Percentiles rank a stretch among this genome's conserved stretches.
phyloP scores from a whole-genome alignment of 1,140 invertebrate species.

The Neodiprion pinetum region DNA sequence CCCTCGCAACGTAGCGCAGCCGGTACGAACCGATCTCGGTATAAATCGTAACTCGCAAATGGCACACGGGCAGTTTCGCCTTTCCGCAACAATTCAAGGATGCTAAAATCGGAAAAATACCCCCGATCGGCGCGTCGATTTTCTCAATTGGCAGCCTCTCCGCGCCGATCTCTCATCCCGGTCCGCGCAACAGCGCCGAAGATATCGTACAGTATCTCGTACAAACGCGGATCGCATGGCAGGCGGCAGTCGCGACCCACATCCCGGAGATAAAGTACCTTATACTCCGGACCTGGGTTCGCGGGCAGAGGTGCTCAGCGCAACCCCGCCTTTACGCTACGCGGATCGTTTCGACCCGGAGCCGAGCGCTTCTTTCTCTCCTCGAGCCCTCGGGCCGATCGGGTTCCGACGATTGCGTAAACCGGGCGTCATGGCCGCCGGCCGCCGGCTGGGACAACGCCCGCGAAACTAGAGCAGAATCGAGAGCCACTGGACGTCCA shows the following conservation, averaged over 20 bases:
- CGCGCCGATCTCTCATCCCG: constrained; percentile 19
- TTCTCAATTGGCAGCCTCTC: neutral
- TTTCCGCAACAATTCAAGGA: too few species aligned
- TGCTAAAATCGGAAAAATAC: too few species aligned
- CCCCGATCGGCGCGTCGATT: neutral
- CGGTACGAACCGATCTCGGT: too few species aligned
- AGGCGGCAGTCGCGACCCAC: constrained; percentile 55
- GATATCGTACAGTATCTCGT: constrained; percentile 11
- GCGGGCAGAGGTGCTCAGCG: constrained; percentile 50
- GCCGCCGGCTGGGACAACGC: neutral
- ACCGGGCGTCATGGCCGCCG: neutral
- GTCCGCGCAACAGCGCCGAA: constrained; percentile 44
- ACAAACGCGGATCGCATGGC: constrained; percentile 43
- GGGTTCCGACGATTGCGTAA: constrained; percentile 21
- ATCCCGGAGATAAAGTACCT: constrained; percentile 51
- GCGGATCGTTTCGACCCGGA: constrained; percentile 26
- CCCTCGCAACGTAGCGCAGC: too few species aligned
- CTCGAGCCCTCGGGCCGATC: constrained; percentile 29
- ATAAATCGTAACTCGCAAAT: too few species aligned
- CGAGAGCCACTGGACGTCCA: constrained; percentile 27
- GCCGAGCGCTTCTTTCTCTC: constrained; percentile 26
- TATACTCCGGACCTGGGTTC: constrained; percentile 41
- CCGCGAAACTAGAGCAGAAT: constrained; percentile 14
- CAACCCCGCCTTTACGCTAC: constrained; percentile 42
- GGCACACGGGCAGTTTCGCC: too few species aligned